Base-by-base conservation (phyloP, 1,140 invertebrate genomes). In the Cotesia chilonis region DNA sequence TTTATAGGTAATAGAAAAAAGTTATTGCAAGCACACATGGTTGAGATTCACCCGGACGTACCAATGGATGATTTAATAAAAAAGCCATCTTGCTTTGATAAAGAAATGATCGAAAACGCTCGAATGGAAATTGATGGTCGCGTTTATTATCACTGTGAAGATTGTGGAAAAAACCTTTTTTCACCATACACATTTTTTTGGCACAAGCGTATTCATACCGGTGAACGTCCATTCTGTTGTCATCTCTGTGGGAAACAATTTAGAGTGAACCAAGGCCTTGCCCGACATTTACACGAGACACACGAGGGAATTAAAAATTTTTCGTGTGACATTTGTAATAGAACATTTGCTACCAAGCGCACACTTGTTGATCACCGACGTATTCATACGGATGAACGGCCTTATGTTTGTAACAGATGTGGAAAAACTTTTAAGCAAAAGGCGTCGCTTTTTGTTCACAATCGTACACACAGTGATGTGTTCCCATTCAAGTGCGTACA, bases 221-320 rank as follows among this genome's bases (percentile, higher is more conserved):
- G 92, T 10, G 92, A 94, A 80, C 89, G 92, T 70, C 91, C 92
- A 2, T 94, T 90, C 78, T 89, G 90, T 36, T 95, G 94, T 78
- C 89, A 91, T 72, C 81, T 92, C 1, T 94, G 93, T 79, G 92
- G 92, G 0, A 94, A 93, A 79, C 90, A 91, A 70, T 95, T 94
- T 81, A 85, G 91, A 17, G 88, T 91, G 12, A 88, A 88, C 2
- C 87, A 89, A 78, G 90, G 91, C 4, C 80, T 92, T 14, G 87
- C 87, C 4, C 83, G 90, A 12, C 92, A 93, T 78, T 64, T 92
- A 17, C 87, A 88, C 12, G 89, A 91, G 67, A 91, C 91, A 0
- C 92, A 93, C 76, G 89, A 90, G 47, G 85, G 88, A 0, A 87
- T 90, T 0, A 90, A 90, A 73, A 89, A 90, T 68, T 88, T 89